Evolutionary conservation across 2,113 vertebrate genomes (phyloP), one percentile per base, ranked within the genome.

Genomic region (Oncorhynchus masou): DNA sequence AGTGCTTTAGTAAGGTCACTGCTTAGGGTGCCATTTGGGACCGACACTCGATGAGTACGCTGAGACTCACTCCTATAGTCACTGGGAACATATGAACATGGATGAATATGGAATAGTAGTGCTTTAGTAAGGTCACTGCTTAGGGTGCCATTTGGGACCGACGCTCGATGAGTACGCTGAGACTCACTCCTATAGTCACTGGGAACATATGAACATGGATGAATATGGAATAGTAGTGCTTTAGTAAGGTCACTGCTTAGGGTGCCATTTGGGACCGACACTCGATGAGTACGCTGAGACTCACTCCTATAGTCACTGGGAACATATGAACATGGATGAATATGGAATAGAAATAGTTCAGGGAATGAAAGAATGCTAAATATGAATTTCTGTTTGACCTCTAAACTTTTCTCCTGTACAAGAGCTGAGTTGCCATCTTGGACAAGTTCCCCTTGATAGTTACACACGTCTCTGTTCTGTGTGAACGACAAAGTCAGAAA

Each of bases 151-250:
- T 45, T 45, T 45, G 8, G 51, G 51, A 54, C 15, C 1, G 3
- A 54, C 0, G 0, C 49, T 39, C 8, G 8, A 39, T 39, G 8
- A 9, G 9, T 45, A 45, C 8, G 39, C 39, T 45, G 39, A 45
- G 39, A 45, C 39, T 39, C 49, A 51, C 15, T 65, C 48, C 73
- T 57, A 72, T 70, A 79, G 82, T 79, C 79, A 81, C 59, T 78
- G 59, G 67, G 74, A 73, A 81, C 73, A 74, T 48, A 45, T 78
- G 25, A 79, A 78, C 66, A 69, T 71, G 11, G 60, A 70, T 31
- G 24, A 77, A 82, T 85, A 84, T 84, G 62, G 15, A 84, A 86
- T 83, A 73, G 66, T n/a, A n/a, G n/a, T n/a, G n/a, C n/a, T n/a
- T n/a, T n/a, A n/a, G n/a, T n/a, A n/a, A n/a, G n/a, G n/a, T n/a